phyloP scores from a whole-genome alignment of 1,140 invertebrate species.

The Drosophila takahashii region DNA sequence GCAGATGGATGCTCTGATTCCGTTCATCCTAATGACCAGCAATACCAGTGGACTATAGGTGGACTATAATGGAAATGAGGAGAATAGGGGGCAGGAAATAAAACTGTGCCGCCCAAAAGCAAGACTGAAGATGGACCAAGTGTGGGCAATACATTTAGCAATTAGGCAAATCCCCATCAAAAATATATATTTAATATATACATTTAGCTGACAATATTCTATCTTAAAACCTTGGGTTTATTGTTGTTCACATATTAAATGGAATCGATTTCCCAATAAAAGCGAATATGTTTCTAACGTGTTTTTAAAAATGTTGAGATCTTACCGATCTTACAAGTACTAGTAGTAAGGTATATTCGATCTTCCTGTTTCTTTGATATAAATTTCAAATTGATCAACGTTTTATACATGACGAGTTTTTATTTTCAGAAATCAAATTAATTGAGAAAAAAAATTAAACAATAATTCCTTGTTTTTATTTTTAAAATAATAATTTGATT shows the following conservation, averaged over 20 bases:
- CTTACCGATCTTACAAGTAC: neutral
- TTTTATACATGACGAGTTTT: too few species aligned
- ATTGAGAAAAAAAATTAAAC: too few species aligned
- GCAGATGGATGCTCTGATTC: constrained; percentile 96
- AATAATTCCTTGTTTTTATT: neutral
- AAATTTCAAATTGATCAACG: too few species aligned
- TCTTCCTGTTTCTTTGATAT: too few species aligned
- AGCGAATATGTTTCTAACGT: constrained; percentile 5
- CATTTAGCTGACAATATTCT: constrained; percentile 29
- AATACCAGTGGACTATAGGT: constrained; percentile 66
- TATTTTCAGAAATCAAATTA: too few species aligned
- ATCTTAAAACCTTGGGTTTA: constrained; percentile 10
- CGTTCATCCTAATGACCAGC: constrained; percentile 94
- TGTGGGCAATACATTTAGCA: constrained; percentile 72
- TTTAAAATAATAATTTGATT: constrained; percentile 21
- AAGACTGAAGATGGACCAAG: constrained; percentile 74
- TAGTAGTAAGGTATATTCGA: too few species aligned
- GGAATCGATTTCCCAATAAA: constrained; percentile 17
- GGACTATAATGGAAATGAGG: too few species aligned
- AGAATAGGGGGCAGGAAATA: neutral
- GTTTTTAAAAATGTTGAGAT: neutral
- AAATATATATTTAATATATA: constrained; percentile 26
- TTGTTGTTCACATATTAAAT: constrained; percentile 19
- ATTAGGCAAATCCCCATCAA: constrained; percentile 33
- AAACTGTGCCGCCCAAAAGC: constrained; percentile 15